These are phyloP conservation scores for Zaprionus tsacasi DNA, from an alignment of 1,140 invertebrate species.

Conservation along the genomic window DNA sequence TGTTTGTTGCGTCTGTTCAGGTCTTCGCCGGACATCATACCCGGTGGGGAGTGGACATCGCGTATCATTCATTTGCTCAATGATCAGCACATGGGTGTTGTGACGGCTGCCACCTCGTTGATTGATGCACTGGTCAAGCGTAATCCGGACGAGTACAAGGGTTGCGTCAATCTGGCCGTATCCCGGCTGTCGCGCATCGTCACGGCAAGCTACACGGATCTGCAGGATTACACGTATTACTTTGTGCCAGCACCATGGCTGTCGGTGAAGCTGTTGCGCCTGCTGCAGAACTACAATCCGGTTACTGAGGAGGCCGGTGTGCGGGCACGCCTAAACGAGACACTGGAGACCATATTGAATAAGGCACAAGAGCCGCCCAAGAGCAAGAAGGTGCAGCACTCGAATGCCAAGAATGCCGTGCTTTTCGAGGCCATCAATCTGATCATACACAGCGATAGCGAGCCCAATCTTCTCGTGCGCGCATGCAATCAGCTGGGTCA, in stretches of 20 bases:
- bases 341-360: slow-evolving; percentile 99
- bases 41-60: slow-evolving; percentile 99
- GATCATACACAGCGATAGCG: slow-evolving; percentile 99
- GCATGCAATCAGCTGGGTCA: slow-evolving; percentile 99
- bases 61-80: slow-evolving; percentile 99
- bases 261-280: slow-evolving; percentile 97
- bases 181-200: slow-evolving; percentile 98
- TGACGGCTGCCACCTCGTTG: slow-evolving; percentile 98
- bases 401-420: slow-evolving; percentile 99
- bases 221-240: slow-evolving; percentile 99
- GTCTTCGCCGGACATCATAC: slow-evolving; percentile 97
- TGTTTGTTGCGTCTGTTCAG: slow-evolving; percentile 97
- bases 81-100: slow-evolving; percentile 99
- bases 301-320: slow-evolving; percentile 98
- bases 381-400: slow-evolving; percentile 99
- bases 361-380: slow-evolving; percentile 99
- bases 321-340: slow-evolving; percentile 97
- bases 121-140: slow-evolving; percentile 99
- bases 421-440: slow-evolving; percentile 99
- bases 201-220: slow-evolving; percentile 98
- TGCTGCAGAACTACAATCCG: slow-evolving; percentile 99
- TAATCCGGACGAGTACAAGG: slow-evolving; percentile 99
- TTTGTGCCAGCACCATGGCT: slow-evolving; percentile 99
- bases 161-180: slow-evolving; percentile 98
- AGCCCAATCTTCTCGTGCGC: slow-evolving; percentile 97